phyloP scores from a whole-genome alignment of 1,140 invertebrate genomes.

The Aplysia californica region DNA sequence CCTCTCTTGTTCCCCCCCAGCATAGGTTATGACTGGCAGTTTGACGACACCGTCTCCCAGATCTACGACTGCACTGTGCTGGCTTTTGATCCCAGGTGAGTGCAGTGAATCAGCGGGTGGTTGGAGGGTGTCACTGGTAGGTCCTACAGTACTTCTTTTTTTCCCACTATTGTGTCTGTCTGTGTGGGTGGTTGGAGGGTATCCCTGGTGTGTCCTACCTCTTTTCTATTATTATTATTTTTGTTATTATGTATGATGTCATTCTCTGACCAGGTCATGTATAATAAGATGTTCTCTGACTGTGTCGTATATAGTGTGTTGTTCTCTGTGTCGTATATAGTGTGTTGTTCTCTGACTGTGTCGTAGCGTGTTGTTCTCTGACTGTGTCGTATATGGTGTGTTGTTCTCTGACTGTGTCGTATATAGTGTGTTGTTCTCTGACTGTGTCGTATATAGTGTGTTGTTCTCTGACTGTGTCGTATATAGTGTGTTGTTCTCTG shows the following conservation, averaged over 20 bases:
- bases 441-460: neutral
- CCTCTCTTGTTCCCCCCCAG: slow-evolving; percentile 33
- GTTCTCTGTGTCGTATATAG: no score
- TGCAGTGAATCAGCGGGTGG: no score
- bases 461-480: neutral
- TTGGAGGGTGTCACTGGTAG: no score
- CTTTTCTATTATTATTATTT: no score
- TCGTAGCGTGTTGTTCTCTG: neutral
- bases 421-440: neutral
- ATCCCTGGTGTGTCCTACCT: no score
- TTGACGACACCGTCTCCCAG: slow-evolving; percentile 49
- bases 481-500: neutral
- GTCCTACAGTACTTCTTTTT: no score
- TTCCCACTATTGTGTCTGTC: no score
- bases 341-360: neutral
- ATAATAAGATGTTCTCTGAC: neutral
- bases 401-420: neutral
- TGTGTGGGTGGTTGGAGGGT: no score
- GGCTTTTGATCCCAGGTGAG: slow-evolving; percentile 53
- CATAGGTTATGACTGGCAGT: slow-evolving; percentile 50
- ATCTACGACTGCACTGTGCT: slow-evolving; percentile 48
- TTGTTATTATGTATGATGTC: neutral
- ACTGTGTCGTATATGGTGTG: neutral
- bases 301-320: neutral
- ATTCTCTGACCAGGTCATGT: neutral